Conservation (phyloP, 2,888 invertebrate genomes). For the Zonitis immaculata region DNA sequence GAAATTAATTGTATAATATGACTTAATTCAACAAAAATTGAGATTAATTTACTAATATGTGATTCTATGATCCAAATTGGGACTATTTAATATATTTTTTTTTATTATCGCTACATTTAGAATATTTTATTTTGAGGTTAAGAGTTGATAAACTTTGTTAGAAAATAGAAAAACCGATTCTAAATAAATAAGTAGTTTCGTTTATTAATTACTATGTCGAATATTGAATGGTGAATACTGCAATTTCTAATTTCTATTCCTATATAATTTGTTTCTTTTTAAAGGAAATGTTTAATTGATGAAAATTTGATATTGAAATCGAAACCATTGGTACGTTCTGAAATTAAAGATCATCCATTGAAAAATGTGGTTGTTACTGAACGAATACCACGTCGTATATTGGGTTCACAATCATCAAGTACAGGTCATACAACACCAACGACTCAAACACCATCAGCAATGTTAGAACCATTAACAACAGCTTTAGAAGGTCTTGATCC, state of each 20-base stretch:
- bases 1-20: too few species aligned
- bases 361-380: slow-evolving; percentile 54
- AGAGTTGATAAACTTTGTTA: too few species aligned
- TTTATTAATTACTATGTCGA: not conserved
- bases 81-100: too few species aligned
- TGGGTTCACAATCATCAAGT: slow-evolving; percentile 47
- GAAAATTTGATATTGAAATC: slow-evolving; percentile 5
- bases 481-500: slow-evolving; percentile 71
- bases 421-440: slow-evolving; percentile 53
- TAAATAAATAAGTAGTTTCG: too few species aligned
- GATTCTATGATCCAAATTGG: too few species aligned
- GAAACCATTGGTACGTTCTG: not conserved
- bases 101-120: too few species aligned
- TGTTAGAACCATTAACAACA: slow-evolving; percentile 53
- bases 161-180: too few species aligned
- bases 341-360: slow-evolving; percentile 54
- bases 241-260: not conserved
- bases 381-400: slow-evolving; percentile 51
- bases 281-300: slow-evolving; percentile 12
- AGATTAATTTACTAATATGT: too few species aligned
- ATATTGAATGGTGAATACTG: not conserved
- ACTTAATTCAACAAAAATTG: too few species aligned
- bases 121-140: not conserved
- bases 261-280: not conserved
- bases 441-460: slow-evolving; percentile 41